phyloP scores from a whole-genome alignment of 2,797 vertebrate genomes.

The Epinephelus coioides region DNA sequence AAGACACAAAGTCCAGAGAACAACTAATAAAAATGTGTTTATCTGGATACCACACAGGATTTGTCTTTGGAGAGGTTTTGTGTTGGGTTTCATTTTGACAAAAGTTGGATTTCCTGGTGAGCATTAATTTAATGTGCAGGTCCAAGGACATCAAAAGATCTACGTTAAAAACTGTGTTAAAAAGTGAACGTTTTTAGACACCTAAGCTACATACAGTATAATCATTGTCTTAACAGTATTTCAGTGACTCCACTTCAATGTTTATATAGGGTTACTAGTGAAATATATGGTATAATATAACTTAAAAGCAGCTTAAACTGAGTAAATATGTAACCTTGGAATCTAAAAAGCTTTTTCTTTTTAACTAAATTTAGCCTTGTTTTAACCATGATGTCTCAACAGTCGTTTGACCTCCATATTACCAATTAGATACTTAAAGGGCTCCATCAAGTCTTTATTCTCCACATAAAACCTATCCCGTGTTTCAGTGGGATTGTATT shows the following conservation, averaged over 20 bases:
- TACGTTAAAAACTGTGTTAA: background rate
- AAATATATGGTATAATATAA: background rate
- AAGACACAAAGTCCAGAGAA: background rate
- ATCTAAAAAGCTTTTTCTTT: no score
- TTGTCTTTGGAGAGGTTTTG: background rate
- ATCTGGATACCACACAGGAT: background rate
- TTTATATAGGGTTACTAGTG: background rate
- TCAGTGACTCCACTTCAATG: no score
- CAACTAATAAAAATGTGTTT: conserved; percentile 6
- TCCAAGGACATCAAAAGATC: background rate
- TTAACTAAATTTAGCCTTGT: no score
- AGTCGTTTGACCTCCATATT: background rate
- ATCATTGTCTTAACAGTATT: background rate
- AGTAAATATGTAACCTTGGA: no score
- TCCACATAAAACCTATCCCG: background rate
- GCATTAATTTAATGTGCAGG: background rate
- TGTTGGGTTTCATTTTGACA: background rate
- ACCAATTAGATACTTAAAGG: background rate
- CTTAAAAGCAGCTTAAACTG: background rate
- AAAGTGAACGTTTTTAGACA: background rate
- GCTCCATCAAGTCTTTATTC: background rate
- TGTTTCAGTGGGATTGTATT: background rate
- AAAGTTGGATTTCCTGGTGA: background rate
- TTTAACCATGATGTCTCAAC: background rate
- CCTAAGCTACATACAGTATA: background rate